A percentile compares a stretch with the other conserved stretches of the same genome.
Evolutionary conservation across 2,113 vertebrate species (phyloP).

Genomic region (Collichthys lucidus): DNA sequence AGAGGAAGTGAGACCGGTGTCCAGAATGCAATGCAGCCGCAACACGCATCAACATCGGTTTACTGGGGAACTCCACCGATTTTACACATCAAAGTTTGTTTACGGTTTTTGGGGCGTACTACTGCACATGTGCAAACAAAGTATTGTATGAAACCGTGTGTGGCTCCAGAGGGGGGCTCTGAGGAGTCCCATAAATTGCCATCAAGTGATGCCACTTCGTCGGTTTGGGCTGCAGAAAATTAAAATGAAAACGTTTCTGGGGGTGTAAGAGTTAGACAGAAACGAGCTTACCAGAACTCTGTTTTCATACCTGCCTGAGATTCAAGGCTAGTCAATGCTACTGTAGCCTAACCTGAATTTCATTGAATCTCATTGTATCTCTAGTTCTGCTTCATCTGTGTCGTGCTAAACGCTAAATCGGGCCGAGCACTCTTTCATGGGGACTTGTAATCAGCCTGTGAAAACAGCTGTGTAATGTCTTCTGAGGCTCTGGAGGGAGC

Average conservation of each 20-base stretch:
- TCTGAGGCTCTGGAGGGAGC: conserved; percentile 12
- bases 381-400: neutral
- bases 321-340: neutral
- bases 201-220: neutral
- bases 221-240: neutral
- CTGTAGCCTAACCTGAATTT: no score
- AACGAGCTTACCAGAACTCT: neutral
- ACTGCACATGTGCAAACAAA: neutral
- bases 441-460: neutral
- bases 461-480: conserved; percentile 16
- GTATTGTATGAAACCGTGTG: neutral
- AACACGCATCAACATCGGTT: neutral
- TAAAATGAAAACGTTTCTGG: neutral
- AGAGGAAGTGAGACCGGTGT: neutral
- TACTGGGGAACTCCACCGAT: neutral
- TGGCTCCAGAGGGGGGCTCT: neutral
- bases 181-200: neutral
- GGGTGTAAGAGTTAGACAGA: neutral
- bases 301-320: neutral
- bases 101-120: neutral
- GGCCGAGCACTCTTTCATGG: neutral
- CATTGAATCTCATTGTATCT: neutral
- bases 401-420: neutral
- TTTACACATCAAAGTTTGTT: conserved; percentile 14
- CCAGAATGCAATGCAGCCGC: neutral